These are phyloP conservation scores for Clostera curtula DNA, from an alignment of 2,888 invertebrate species.

Conservation along the genomic window DNA sequence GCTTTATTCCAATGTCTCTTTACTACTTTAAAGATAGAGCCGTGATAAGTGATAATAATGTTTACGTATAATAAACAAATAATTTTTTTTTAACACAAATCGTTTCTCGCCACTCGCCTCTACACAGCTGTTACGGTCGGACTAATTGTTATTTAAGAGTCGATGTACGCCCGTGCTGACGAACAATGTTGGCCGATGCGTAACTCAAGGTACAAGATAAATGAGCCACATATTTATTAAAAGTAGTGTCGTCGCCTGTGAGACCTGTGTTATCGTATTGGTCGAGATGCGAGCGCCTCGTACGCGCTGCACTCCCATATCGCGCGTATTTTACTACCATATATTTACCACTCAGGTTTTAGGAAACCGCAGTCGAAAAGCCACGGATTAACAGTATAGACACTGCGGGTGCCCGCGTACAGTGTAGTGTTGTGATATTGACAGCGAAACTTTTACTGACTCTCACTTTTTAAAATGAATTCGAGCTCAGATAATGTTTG, in stretches of 20 bases:
- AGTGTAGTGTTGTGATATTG: slow-evolving; percentile 41
- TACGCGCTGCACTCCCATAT: slow-evolving; percentile 49
- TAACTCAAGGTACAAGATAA: slow-evolving; percentile 58
- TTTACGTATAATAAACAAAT: slow-evolving; percentile 3
- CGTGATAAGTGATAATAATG: slow-evolving; percentile 1
- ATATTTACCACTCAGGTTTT: slow-evolving; percentile 64
- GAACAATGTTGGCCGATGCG: slow-evolving; percentile 39
- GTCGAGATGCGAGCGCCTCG: slow-evolving; percentile 57
- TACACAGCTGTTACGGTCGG: slow-evolving; percentile 14
- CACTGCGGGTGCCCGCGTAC: slow-evolving; percentile 34
- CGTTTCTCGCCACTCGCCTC: slow-evolving; percentile 2
- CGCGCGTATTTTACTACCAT: slow-evolving; percentile 56
- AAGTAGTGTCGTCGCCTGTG: slow-evolving; percentile 51
- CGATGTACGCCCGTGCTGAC: too few relatives aligned
- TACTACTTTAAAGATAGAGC: slow-evolving; percentile 2
- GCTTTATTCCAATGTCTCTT: slow-evolving; percentile 9
- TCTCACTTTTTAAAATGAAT: slow-evolving; percentile 57
- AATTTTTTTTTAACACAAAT: slow-evolving; percentile 1
- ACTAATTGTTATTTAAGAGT: slow-evolving; percentile 23
- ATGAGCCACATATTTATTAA: slow-evolving; percentile 60
- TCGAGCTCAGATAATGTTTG: slow-evolving; percentile 39
- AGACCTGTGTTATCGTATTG: slow-evolving; percentile 62
- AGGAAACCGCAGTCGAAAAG: slow-evolving; percentile 56
- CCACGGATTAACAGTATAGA: slow-evolving; percentile 51
- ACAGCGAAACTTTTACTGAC: slow-evolving; percentile 45